A percentile compares a stretch with the other conserved stretches of the same genome.
These are phyloP conservation scores for Shargacucullia verbasci DNA, from an alignment of 2,888 invertebrate genomes.

Conservation along the genomic window DNA sequence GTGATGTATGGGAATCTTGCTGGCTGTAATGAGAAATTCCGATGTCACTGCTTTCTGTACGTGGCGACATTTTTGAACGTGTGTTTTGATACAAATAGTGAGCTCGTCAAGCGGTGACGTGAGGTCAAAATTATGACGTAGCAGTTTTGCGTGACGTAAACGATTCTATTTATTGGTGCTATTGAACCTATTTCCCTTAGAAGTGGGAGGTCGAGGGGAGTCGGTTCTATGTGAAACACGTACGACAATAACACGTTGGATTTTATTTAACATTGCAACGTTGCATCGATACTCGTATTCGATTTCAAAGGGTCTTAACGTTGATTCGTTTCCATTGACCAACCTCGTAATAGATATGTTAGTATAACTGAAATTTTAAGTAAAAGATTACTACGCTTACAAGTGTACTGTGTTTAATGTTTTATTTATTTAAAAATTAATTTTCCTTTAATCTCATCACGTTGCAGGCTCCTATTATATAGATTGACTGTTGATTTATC, in stretches of 20 bases:
- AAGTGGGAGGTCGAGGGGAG: too few species aligned
- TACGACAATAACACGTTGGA: conserved; percentile 2
- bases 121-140: conserved; percentile 47
- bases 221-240: conserved; percentile 3
- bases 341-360: too few species aligned
- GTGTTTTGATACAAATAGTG: conserved; percentile 57
- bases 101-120: conserved; percentile 51
- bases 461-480: too few species aligned
- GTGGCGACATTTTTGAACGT: conserved; percentile 73
- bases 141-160: conserved; percentile 30
- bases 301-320: conserved; percentile 3
- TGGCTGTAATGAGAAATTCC: conserved; percentile 87
- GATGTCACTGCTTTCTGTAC: conserved; percentile 84
- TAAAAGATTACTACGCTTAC: too few species aligned
- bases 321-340: neutral
- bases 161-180: conserved; percentile 13
- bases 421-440: too few species aligned
- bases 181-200: conserved; percentile 8
- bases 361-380: too few species aligned
- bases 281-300: conserved; percentile 9
- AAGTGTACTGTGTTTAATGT: too few species aligned
- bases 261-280: conserved; percentile 12
- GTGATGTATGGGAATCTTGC: conserved; percentile 85
- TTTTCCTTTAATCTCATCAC: too few species aligned
- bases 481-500: too few species aligned